phyloP scores from a whole-genome alignment of 2,113 vertebrate species.

The Jacana jacana region DNA sequence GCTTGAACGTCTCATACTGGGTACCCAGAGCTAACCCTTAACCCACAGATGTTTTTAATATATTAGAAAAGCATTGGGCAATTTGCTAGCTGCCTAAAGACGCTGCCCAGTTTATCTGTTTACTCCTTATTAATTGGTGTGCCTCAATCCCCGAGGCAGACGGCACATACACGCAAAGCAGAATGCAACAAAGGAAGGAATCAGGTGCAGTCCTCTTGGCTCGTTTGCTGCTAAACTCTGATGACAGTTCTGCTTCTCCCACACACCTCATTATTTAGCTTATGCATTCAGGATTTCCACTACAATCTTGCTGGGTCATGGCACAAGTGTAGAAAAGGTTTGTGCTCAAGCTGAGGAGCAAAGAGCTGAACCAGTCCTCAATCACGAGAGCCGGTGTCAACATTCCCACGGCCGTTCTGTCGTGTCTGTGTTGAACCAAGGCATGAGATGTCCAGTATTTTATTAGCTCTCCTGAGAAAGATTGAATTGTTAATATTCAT shows the following conservation, averaged over 20 bases:
- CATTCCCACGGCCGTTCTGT: neutral
- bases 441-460: neutral
- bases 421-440: neutral
- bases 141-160: neutral
- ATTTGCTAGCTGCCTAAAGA: neutral
- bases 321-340: neutral
- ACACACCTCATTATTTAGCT: neutral
- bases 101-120: neutral
- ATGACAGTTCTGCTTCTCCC: neutral
- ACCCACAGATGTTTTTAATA: neutral
- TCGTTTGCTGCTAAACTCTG: neutral
- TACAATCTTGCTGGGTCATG: neutral
- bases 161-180: neutral
- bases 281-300: neutral
- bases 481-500: conserved; percentile 49
- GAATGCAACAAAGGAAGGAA: neutral
- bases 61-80: neutral
- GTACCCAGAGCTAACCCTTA: neutral
- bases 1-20: neutral
- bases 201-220: neutral
- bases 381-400: neutral
- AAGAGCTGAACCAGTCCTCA: conserved; percentile 6
- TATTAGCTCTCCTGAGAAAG: conserved; percentile 20
- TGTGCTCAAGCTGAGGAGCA: neutral
- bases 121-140: neutral